These are phyloP conservation scores for Haliaeetus leucogaster DNA, from an alignment of 2,113 vertebrate species.

Conservation along the genomic window DNA sequence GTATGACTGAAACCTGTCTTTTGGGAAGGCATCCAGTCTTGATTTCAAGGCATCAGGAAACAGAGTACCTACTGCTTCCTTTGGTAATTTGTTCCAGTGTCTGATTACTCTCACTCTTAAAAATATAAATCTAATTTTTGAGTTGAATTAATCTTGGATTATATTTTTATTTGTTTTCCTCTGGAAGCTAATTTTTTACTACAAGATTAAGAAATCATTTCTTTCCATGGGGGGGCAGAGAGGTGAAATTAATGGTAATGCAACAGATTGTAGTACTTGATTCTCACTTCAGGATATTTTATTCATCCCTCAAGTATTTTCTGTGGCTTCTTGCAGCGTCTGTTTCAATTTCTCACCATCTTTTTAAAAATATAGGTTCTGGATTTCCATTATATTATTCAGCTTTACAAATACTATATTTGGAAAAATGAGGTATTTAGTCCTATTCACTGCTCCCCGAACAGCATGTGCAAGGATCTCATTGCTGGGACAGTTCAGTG, in stretches of 20 bases:
- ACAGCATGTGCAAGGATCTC: not conserved
- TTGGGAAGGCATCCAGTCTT: slow-evolving; percentile 1
- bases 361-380: not conserved
- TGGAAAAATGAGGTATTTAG: not conserved
- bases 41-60: slow-evolving; percentile 18
- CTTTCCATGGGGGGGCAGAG: accelerated
- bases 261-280: not conserved
- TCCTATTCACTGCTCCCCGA: not conserved
- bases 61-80: slow-evolving; percentile 28
- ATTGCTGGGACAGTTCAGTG: not conserved
- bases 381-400: not conserved
- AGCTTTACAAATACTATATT: not conserved
- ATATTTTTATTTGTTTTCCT: not conserved
- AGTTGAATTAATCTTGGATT: not conserved
- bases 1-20: not conserved
- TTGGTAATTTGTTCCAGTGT: slow-evolving; percentile 6
- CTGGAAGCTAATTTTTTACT: not conserved
- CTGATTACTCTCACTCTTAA: slow-evolving; percentile 2
- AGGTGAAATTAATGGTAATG: not conserved
- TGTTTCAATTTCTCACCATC: not conserved
- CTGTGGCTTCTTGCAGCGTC: not conserved
- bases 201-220: not conserved
- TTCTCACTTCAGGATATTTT: not conserved
- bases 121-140: slow-evolving; percentile 30
- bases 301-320: not conserved